Evolutionary conservation across 2,888 invertebrate genomes (phyloP), one percentile per base, ranked within the genome.

Genomic region (Mesorhabditis spiculigera): DNA sequence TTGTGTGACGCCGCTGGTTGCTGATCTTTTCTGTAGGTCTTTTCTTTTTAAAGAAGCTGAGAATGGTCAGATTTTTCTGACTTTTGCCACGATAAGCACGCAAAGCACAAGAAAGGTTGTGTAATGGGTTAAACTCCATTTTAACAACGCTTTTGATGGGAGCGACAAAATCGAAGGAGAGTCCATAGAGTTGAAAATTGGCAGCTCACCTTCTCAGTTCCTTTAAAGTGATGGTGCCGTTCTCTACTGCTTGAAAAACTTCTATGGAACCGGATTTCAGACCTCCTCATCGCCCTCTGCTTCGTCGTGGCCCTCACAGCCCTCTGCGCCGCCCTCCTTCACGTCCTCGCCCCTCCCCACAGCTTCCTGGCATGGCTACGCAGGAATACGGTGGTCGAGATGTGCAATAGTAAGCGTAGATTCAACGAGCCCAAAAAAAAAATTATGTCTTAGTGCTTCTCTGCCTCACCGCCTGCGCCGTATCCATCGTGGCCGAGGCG

Each of bases 201-300:
- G 28, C 28, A 28, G 28, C 28, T 28, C 28, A 28, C 28, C 28
- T 28, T 28, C 28, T 28, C 28, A 28, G 28, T 3, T 28, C 28
- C 28, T 28, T 28, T 28, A 28, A 28, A 28, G 28, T 28, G 28
- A 28, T 28, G 3, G 28, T 28, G 28, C 28, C n/a, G n/a, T 50
- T 50, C 58, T 2, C 10, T 50, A 13, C 8, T 50, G 8, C 10
- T 50, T 50, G 58, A 50, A 50, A 50, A 50, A 50, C 58, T 13
- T n/a, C 10, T 13, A 13, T 2, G 8, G 8, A 50, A 10, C n/a
- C n/a, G 58, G n/a, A 50, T 50, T 50, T 50, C n/a, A 50, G 58
- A 82, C 67, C 69, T 82, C 5, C 68, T 81, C 43, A 82, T 81
- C 45, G 79, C 82, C 10, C 71, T 82, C 2, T 81, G 79, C 65